A percentile compares a stretch with the other conserved stretches of the same genome.
Evolutionary conservation across 2,113 vertebrate genomes (phyloP).

Genomic region (Rhegmatorhina hoffmannsi): DNA sequence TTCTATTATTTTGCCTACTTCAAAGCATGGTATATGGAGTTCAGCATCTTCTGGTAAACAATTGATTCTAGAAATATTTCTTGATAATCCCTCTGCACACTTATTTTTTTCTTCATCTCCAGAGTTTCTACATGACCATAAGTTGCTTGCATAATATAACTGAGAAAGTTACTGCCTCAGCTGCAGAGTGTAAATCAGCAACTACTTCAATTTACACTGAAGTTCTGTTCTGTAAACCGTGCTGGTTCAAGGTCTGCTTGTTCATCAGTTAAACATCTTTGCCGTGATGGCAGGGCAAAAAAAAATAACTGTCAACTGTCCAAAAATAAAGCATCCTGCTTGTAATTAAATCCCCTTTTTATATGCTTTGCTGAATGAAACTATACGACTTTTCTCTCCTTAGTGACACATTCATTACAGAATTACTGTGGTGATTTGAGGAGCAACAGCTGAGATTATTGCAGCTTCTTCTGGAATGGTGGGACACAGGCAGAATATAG

Average conservation of each 20-base stretch:
- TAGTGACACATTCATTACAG: neutral
- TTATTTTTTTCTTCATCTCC: neutral
- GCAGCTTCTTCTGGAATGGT: neutral
- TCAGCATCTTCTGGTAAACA: neutral
- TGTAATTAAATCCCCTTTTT: neutral
- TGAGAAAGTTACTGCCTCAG: neutral
- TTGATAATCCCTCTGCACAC: neutral
- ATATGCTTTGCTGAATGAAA: neutral
- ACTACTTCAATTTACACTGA: neutral
- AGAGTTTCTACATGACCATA: neutral
- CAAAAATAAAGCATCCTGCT: neutral
- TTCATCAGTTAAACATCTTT: neutral
- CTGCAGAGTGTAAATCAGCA: neutral
- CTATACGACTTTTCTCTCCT: neutral
- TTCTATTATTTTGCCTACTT: neutral
- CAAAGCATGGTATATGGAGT: accelerated
- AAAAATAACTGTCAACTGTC: neutral
- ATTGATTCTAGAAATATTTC: neutral
- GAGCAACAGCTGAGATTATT: neutral
- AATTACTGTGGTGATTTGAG: neutral
- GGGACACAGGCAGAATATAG: neutral
- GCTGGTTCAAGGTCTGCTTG: neutral
- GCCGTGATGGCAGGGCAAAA: accelerated
- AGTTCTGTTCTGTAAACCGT: neutral
- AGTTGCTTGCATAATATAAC: neutral